phyloP scores from a whole-genome alignment of 2,888 invertebrate genomes.

The Acheta domesticus region DNA sequence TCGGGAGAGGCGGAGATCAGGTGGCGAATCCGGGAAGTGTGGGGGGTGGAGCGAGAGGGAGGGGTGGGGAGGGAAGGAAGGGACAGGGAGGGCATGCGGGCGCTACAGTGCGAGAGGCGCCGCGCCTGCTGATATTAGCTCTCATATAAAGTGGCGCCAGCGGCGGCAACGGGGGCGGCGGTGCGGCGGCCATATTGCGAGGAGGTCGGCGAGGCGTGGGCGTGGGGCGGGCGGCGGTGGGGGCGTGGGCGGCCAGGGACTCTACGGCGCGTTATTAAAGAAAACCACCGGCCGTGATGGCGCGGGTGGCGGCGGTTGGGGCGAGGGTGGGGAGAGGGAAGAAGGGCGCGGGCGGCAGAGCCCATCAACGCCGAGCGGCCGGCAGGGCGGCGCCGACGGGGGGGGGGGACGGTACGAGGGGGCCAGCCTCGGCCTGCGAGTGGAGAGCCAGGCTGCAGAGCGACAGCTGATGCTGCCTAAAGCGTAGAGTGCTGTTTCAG shows the following conservation, averaged over 20 bases:
- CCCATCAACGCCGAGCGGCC: neutral
- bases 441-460: no score
- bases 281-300: slow-evolving; percentile 5
- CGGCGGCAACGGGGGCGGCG: neutral
- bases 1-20: no score
- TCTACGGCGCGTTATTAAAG: neutral
- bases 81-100: neutral
- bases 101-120: neutral
- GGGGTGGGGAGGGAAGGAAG: neutral
- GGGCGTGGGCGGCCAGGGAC: neutral
- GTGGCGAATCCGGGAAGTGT: neutral
- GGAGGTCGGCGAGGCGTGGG: neutral
- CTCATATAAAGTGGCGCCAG: slow-evolving; percentile 11
- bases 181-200: neutral
- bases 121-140: neutral
- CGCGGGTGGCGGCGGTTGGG: neutral
- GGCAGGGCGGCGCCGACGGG: neutral
- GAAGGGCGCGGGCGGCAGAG: neutral
- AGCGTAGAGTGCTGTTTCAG: no score
- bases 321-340: no score
- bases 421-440: neutral
- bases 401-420: neutral
- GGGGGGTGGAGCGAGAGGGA: neutral
- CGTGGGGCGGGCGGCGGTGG: neutral
- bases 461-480: no score